phyloP scores from a whole-genome alignment of 2,888 invertebrate species.

The Clusia tigrina region DNA sequence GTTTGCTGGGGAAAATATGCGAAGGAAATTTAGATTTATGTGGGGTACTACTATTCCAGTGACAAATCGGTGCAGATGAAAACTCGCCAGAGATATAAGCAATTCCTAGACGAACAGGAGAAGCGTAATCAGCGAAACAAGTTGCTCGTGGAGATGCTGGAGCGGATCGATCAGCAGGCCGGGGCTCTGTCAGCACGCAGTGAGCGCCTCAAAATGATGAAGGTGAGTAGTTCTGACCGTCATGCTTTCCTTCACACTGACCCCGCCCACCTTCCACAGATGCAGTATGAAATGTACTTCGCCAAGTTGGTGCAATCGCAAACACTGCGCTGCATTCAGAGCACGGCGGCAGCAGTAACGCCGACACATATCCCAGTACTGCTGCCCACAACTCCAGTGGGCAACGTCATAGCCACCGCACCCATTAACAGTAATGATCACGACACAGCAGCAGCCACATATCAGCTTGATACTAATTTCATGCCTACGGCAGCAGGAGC shows the following conservation, averaged over 20 bases:
- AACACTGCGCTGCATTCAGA: conserved; percentile 55
- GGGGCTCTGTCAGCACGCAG: conserved; percentile 69
- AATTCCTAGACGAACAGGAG: conserved; percentile 68
- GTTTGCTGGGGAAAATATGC: neutral
- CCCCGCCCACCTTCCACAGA: conserved; percentile 38
- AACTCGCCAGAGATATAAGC: conserved; percentile 58
- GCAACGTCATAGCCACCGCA: conserved; percentile 11
- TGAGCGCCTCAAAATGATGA: conserved; percentile 68
- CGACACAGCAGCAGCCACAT: conserved; percentile 5
- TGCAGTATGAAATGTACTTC: conserved; percentile 64
- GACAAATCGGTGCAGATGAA: conserved; percentile 55
- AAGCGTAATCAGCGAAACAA: conserved; percentile 70
- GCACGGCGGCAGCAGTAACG: conserved; percentile 29
- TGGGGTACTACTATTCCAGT: conserved; percentile 45
- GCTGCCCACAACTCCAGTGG: conserved; percentile 22
- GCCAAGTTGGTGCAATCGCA: conserved; percentile 61
- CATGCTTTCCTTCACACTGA: conserved; percentile 23
- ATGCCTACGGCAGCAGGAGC: conserved; percentile 19
- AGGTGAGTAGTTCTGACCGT: conserved; percentile 56
- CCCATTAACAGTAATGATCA: conserved; percentile 8
- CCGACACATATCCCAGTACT: conserved; percentile 25
- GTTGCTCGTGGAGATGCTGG: conserved; percentile 68
- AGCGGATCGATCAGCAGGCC: conserved; percentile 69
- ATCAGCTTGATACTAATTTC: neutral
- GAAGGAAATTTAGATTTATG: neutral